Conservation (phyloP, 1,140 invertebrate genomes). For the Aporrectodea caliginosa region DNA sequence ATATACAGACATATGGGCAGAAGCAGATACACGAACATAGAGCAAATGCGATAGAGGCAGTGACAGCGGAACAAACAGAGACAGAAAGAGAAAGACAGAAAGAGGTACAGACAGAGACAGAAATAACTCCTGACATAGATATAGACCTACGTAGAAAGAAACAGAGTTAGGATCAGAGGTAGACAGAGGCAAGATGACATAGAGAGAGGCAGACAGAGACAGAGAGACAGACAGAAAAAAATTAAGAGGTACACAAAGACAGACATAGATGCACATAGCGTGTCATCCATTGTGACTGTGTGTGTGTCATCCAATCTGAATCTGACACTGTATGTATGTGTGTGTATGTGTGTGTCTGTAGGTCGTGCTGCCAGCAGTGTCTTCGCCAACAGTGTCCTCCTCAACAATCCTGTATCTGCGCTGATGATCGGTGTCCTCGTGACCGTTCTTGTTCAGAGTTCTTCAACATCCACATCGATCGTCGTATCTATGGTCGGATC, state of each 20-base stretch:
- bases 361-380: slow-evolving; percentile 44
- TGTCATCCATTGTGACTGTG: no score
- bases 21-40: neutral
- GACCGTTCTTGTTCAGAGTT: slow-evolving; percentile 64
- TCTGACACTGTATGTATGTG: no score
- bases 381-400: slow-evolving; percentile 55
- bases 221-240: neutral
- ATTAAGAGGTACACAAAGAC: no score
- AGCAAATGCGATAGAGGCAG: no score
- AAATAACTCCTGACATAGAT: neutral
- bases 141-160: neutral
- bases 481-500: slow-evolving; percentile 64
- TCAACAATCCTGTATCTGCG: slow-evolving; percentile 59
- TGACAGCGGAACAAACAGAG: no score
- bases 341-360: slow-evolving; percentile 24
- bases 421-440: slow-evolving; percentile 64
- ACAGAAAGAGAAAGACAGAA: neutral
- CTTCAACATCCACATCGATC: slow-evolving; percentile 63
- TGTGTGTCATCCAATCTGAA: no score
- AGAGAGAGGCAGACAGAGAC: neutral
- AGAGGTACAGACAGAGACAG: neutral
- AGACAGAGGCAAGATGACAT: neutral
- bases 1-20: neutral
- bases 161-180: neutral
- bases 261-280: no score